phyloP scores from a whole-genome alignment of 2,797 vertebrate genomes.

The Eurystomus glaucurus region DNA sequence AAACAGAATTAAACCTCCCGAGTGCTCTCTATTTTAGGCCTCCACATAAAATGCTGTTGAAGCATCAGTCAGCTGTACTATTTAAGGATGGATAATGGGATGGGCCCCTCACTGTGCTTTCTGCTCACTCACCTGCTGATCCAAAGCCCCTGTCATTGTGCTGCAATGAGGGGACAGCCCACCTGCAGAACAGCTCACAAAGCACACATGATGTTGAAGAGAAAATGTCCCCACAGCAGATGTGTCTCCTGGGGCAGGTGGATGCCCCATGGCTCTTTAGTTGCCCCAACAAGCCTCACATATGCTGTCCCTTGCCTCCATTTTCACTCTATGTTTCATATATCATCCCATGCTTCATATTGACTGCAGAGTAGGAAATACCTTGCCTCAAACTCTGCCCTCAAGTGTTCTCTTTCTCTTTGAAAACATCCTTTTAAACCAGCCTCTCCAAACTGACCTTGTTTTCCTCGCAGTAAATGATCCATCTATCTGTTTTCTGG shows the following conservation, averaged over 20 bases:
- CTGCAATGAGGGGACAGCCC: neutral
- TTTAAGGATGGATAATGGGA: neutral
- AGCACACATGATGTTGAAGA: accelerated
- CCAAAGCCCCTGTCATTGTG: neutral
- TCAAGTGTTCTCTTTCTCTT: neutral
- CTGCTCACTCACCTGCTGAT: neutral
- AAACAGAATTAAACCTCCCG: neutral
- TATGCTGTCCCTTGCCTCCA: accelerated
- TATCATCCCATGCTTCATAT: neutral
- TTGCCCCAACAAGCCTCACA: neutral
- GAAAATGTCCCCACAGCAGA: neutral
- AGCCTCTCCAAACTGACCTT: neutral
- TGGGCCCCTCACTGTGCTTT: neutral
- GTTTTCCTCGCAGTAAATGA: neutral
- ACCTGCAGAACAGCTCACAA: neutral
- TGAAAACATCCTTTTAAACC: neutral
- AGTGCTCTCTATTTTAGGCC: neutral
- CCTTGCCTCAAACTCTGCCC: neutral
- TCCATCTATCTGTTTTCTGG: neutral
- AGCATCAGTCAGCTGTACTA: neutral
- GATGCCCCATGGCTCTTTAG: neutral
- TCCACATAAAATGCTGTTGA: neutral
- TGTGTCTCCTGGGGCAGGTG: neutral
- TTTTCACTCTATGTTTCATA: neutral
- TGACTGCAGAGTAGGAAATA: neutral